Base-by-base conservation (phyloP, 2,797 vertebrate species). In the Oreochromis grahami region DNA sequence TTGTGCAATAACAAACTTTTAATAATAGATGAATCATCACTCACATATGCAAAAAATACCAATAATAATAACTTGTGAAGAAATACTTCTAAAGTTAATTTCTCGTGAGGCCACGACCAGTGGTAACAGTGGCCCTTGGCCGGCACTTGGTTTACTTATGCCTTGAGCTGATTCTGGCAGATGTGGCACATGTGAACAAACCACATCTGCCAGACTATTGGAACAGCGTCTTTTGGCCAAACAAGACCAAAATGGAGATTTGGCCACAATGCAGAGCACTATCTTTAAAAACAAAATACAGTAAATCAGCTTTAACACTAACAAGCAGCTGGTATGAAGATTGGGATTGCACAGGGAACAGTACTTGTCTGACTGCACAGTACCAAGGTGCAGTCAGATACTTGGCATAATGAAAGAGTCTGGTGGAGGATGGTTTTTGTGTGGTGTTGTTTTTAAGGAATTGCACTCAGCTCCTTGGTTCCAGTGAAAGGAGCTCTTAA, bases 51-150 rank as follows among this genome's bases (percentile, higher is more conserved):
- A 63, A 65, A n/a, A 38, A 65, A 65, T 38, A 65, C 34, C 19
- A 65, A 38, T 65, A 38, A 13, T 65, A 38, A 21, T 60, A 60
- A 34, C 29, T 34, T 34, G n/a, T 65, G 58, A 63, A 63, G 0
- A 5, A 63, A 36, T 38, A 63, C 19, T 63, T 63, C 6, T 36
- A 21, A n/a, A 38, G 9, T 63, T 36, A 36, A 63, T 63, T 63
- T 36, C 58, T 13, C 1, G 3, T 38, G 34, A n/a, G 32, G 32
- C 17, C 0, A 34, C 10, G 2, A 1, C 19, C 10, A 36, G 58
- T 36, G 58, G 1, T 36, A 36, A 63, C 32, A 36, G 19, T 36
- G 34, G 19, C 60, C 19, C 38, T 1, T 38, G 34, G 60, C 19
- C 21, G 34, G 19, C 60, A 38, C 19, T 65, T 38, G 8, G 38